Base-by-base conservation (phyloP, 1,140 invertebrate species). In the Leptinotarsa undecemlineata region DNA sequence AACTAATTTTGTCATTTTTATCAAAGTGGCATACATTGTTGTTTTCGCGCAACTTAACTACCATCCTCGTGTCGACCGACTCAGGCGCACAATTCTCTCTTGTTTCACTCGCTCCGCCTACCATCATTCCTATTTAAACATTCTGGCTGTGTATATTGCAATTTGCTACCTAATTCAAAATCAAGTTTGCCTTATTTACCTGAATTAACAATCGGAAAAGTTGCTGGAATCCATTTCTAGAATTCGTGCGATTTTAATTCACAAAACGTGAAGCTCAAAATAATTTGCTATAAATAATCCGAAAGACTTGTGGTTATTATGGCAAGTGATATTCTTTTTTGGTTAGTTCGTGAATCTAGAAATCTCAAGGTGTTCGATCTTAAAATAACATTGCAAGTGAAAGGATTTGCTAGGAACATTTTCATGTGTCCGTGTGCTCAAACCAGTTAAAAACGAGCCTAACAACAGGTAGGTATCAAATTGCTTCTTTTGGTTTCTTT, bases 231-330 rank as follows among this genome's bases (percentile, higher is more conserved):
- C 13, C 51, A 57, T 57, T 57, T 17, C 0, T 19, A 57, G n/a
- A 57, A 15, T 57, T 19, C 15, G 15, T 57, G 51, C 2, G 51
- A 14, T 57, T 13, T 13, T 4, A 19, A 6, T 19, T 57, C n/a
- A 42, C 8, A 11, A 57, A 57, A 57, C 5, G 51, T 57, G 13
- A 15, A 57, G 51, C 51, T 57, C n/a, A 57, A 57, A 57, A 57
- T 57, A n/a, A 57, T 57, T 19, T 57, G n/a, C 51, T 57, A 57
- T 57, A 57, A 57, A 57, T 57, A 57, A 57, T 57, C 51, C n/a
- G 51, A 57, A 57, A 57, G 51, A 57, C 33, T 42, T 57, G 51
- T 57, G 51, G 51, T 15, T 57, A 57, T 57, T 17, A 57, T 57
- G 14, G 51, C n/a, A 15, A 57, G 51, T 57, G 51, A 57, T 57